Evolutionary conservation across 2,888 invertebrate genomes (phyloP), one percentile per base, ranked within the genome.

Genomic region (Philaethria dido): DNA sequence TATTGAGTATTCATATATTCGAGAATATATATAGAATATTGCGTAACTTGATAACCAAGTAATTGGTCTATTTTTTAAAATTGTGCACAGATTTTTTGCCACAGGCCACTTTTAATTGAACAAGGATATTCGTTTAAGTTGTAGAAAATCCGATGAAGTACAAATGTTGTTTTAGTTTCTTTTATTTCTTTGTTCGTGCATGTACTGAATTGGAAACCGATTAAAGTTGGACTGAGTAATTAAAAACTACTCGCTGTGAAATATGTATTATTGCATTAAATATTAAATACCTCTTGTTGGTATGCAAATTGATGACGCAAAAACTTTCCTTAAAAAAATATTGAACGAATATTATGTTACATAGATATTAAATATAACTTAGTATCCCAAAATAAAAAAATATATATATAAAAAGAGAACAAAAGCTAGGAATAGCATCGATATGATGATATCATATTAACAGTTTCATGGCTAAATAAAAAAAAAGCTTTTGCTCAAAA

Each of bases 161-260:
- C 11, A 42, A 42, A 5, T 42, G 42, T 16, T 42, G 29, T 25
- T 57, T 57, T 16, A 57, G 42, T 42, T 42, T 14, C 14, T 55
- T 42, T 57, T 57, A 16, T 42, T 16, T 42, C 22, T 57, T 42
- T 42, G 42, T 42, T 25, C 39, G 22, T 22, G 57, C 39, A 57
- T 42, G 42, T 57, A 42, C 25, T 42, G 42, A 22, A 25, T 57
- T 16, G 57, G 42, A 57, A 25, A 39, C 11, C 42, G 42, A 57
- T 57, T 57, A 57, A 52, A 52, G 33, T 16, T 57, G 16, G 57
- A n/a, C 42, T 42, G 9, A 57, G 42, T 25, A 39, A 39, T 57
- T 25, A 42, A 57, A 55, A 42, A 57, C 25, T 52, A 33, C 29
- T 44, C 16, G 16, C n/a, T 42, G 16, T 25, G n/a, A 25, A 57